Evolutionary conservation across 2,888 invertebrate species (phyloP).

Genomic region (Laspeyria flexula): DNA sequence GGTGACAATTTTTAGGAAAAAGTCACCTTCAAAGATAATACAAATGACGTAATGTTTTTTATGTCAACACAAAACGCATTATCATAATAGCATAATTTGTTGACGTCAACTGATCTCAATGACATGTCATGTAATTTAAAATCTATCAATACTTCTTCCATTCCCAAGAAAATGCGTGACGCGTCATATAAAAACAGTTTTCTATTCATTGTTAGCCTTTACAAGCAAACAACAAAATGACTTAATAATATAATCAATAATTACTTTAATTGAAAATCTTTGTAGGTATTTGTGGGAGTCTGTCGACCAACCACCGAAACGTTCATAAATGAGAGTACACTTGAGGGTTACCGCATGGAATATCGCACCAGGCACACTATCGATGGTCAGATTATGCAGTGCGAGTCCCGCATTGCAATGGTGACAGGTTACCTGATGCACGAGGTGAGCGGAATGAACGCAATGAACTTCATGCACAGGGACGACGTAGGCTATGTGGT

Average conservation of each 20-base stretch:
- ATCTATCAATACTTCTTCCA: conserved; percentile 4
- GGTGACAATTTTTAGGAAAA: background rate
- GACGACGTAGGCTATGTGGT: conserved; percentile 95
- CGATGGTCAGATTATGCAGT: conserved; percentile 94
- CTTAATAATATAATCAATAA: conserved; percentile 7
- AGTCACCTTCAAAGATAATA: background rate
- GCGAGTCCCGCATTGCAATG: conserved; percentile 94
- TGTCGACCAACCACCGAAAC: conserved; percentile 89
- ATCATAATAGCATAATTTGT: background rate
- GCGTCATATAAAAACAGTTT: conserved; percentile 1
- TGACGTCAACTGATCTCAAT: background rate
- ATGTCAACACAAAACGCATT: background rate
- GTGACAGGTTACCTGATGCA: conserved; percentile 96
- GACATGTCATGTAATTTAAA: background rate
- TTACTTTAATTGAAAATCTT: conserved; percentile 17
- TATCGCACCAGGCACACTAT: conserved; percentile 95
- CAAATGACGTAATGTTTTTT: background rate
- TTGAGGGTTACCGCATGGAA: conserved; percentile 88
- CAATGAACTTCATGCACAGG: conserved; percentile 95
- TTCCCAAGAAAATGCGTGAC: conserved; percentile 5
- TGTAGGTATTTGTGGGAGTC: conserved; percentile 88
- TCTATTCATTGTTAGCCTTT: conserved; percentile 12
- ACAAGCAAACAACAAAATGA: conserved; percentile 6
- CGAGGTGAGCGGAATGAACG: conserved; percentile 94
- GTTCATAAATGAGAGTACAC: conserved; percentile 70